Conservation (phyloP, 2,888 invertebrate genomes). For the Ctena decussata region DNA sequence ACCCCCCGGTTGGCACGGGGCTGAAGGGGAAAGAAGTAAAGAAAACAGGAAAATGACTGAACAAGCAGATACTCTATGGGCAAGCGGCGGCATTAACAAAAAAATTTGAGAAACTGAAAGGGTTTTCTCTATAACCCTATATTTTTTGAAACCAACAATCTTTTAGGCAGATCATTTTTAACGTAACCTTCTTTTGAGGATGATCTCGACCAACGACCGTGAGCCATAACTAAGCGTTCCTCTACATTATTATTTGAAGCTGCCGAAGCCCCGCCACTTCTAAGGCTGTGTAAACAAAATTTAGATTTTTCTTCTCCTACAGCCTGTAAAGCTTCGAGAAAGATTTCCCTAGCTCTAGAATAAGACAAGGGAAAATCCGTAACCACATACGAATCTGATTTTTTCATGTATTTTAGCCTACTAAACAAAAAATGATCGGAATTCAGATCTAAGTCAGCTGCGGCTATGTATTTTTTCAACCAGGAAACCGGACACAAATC, state of each 20-base stretch:
- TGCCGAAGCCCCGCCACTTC: constrained; percentile 24
- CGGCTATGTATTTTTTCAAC: constrained; percentile 14
- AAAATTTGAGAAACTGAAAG: too few relatives aligned
- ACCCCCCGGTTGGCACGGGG: too few relatives aligned
- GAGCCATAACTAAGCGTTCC: constrained; percentile 36
- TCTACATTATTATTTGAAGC: constrained; percentile 17
- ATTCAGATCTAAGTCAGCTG: neutral
- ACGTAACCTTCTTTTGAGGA: constrained; percentile 37
- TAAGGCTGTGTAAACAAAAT: constrained; percentile 38
- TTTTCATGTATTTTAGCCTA: neutral
- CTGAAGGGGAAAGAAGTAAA: too few relatives aligned
- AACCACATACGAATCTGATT: neutral
- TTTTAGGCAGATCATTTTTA: constrained; percentile 14
- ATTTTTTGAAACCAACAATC: constrained; percentile 29
- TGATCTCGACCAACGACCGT: constrained; percentile 37
- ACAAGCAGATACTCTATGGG: too few relatives aligned
- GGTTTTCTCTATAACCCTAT: constrained; percentile 19
- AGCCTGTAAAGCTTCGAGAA: constrained; percentile 11
- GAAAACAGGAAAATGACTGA: too few relatives aligned
- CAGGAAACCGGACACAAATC: constrained; percentile 31
- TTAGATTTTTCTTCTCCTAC: constrained; percentile 17
- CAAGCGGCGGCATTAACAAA: too few relatives aligned
- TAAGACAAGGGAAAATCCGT: constrained; percentile 21
- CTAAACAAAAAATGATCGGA: constrained; percentile 4
- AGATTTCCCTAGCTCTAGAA: constrained; percentile 33